Evolutionary conservation across 2,797 vertebrate genomes (phyloP), one percentile per base, ranked within the genome.

Genomic region (Xenops minutus): DNA sequence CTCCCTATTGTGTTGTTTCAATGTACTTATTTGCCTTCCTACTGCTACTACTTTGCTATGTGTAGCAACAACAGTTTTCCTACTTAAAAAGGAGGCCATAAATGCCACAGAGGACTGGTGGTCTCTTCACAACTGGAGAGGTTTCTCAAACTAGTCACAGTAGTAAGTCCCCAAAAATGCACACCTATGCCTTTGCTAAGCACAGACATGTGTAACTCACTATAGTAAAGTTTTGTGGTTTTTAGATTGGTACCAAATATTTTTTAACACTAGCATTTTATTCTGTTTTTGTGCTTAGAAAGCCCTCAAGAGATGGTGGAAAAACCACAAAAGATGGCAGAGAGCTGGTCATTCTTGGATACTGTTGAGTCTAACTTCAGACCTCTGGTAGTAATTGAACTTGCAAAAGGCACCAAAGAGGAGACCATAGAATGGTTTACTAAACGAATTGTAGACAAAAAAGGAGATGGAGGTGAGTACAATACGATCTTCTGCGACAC

Each of bases 391-490:
- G 98, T 99, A 78, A 83, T 99, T 95, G 99, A 99, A 92, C 97
- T 99, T 92, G 98, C 98, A 73, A 96, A 98, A 63, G 97, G 98
- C 94, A 97, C 98, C 75, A 98, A 98, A 88, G 96, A 98, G 68
- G 99, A 99, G 96, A 98, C 99, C 41, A 95, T 98, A 89, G 79
- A 98, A 26, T 99, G 99, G 99, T 97, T 99, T 78, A 98, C 98
- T 69, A 97, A 95, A 82, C 98, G 98, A 96, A 99, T 99, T 81
- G 95, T 95, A 93, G 98, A 98, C 90, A 98, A 96, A 72, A 99
- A 99, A 84, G 97, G 98, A 82, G 97, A 98, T 87, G 99, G 99
- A 97, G 99, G 99, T 99, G 94, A 97, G 97, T 95, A 18, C 48
- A 67, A 13, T 55, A 37, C 59, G 29, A 39, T 11, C 72, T 41